These are phyloP conservation scores for Mola mola DNA, from an alignment of 2,113 vertebrate species.

Conservation along the genomic window DNA sequence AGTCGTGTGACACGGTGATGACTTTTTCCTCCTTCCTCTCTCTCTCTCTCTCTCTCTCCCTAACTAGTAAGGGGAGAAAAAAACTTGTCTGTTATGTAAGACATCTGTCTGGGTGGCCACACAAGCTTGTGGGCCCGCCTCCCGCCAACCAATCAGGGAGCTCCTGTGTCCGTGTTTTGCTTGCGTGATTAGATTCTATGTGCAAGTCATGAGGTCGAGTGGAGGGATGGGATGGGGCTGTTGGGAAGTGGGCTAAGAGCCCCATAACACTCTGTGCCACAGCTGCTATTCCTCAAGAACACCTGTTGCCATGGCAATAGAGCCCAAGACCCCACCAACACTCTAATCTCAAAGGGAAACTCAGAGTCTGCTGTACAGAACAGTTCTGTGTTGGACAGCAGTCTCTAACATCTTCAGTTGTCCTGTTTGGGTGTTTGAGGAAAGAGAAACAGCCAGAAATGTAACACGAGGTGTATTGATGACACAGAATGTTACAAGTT, in stretches of 20 bases:
- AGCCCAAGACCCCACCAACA: conserved; percentile 9
- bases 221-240: background rate
- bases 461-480: background rate
- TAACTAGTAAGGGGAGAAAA: no score
- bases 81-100: conserved; percentile 65
- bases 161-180: conserved; percentile 29
- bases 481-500: background rate
- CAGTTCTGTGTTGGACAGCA: no score
- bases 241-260: conserved; percentile 23
- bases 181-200: conserved; percentile 37
- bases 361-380: background rate
- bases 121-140: conserved; percentile 20
- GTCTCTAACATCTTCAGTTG: no score
- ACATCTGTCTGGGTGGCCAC: conserved; percentile 22
- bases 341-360: conserved; percentile 1
- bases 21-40: background rate
- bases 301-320: conserved; percentile 57
- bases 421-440: no score
- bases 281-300: conserved; percentile 50
- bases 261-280: conserved; percentile 49
- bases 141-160: conserved; percentile 49
- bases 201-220: background rate
- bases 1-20: background rate
- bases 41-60: conserved; percentile 9
- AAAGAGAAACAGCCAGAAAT: no score